Evolutionary conservation across 2,797 vertebrate genomes (phyloP), one percentile per base, ranked within the genome.

Genomic region (Sphenopsis melanotis): DNA sequence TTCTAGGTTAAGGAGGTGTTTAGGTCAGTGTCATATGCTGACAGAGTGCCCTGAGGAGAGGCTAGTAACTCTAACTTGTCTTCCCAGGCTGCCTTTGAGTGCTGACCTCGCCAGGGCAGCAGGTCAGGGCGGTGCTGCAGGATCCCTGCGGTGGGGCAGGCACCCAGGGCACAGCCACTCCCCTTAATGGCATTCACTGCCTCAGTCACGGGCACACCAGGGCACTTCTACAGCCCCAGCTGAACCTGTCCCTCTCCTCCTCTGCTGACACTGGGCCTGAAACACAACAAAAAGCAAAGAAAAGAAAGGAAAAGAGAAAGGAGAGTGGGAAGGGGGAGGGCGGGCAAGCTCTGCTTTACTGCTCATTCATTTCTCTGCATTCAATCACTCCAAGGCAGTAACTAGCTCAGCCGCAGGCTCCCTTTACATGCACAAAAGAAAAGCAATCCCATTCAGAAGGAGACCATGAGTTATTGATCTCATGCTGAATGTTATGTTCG

Each of bases 391-490:
- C 26, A 12, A 66, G 6, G 78, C 52, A 92, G 87, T 94, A 96
- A 96, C 94, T 83, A 96, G 83, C 91, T 95, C 89, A 95, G 89
- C 83, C 93, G 85, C 93, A 85, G 89, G 94, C 93, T 97, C 89
- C 69, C 72, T 78, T 97, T 95, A 76, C 89, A 95, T 46, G 83
- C 76, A 96, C 91, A 97, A 97, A 97, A 94, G 93, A 93, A 96
- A 97, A 94, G 90, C 83, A 95, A 94, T 77, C 81, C 95, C 90
- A 96, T 97, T 97, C 95, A 95, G 64, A 83, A 83, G 41, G 80
- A 96, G 83, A 93, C 70, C 78, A 13, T 95, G 95, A 96, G 96
- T 96, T 97, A 96, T 93, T 95, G 97, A 97, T 97, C 96, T 95
- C 88, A 87, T 91, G 94, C 94, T 94, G 94, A 96, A 97, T 70